Base-by-base conservation (phyloP, 1,140 invertebrate species). In the Cherax destructor region DNA sequence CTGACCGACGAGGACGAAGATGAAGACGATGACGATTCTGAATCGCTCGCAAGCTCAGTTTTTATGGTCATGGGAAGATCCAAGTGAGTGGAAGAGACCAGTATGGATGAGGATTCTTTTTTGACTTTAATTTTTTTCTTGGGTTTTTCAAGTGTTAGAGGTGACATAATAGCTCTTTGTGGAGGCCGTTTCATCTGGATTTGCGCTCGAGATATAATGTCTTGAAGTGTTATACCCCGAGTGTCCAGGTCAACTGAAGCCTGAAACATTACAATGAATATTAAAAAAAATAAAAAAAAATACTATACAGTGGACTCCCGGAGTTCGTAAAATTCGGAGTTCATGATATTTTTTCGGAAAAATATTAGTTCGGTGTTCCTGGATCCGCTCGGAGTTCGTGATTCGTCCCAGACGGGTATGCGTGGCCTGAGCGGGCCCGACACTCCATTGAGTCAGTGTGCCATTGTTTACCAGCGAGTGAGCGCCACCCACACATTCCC, bases 201-300 rank as follows among this genome's bases (percentile, higher is more conserved):
- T 83, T 95, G 94, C 83, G 95, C 95, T 91, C 96, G 93, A 78
- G 94, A 93, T 81, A 95, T 95, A n/a, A 96, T 94, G 93, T 96
- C 96, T 49, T 96, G 94, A 3, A 96, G 93, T 0, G 95, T 95
- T 47, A 96, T 96, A 47, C 95, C 95, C 88, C 95, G 95, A 0
- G 95, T 96, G 92, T 96, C 95, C 16, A 91, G 83, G 72, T 91
- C 88, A 24, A 91, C 61, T 0, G 88, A 91, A 11, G 72, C 69
- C 88, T 91, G 74, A 50, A 84, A 84, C n/a, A 84, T 9, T 1
- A 61, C 4, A 7, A 3, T 4, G 41, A 41, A n/a, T 30, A 65
- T 10, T 52, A 85, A 49, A 85, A 76, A 76, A 76, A 41, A 41
- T 41, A 0, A 41, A 0, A 41, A 41, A 41, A 41, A 41, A 41